Conservation (phyloP, 2,888 invertebrate genomes). For the Drosophila mimica region DNA sequence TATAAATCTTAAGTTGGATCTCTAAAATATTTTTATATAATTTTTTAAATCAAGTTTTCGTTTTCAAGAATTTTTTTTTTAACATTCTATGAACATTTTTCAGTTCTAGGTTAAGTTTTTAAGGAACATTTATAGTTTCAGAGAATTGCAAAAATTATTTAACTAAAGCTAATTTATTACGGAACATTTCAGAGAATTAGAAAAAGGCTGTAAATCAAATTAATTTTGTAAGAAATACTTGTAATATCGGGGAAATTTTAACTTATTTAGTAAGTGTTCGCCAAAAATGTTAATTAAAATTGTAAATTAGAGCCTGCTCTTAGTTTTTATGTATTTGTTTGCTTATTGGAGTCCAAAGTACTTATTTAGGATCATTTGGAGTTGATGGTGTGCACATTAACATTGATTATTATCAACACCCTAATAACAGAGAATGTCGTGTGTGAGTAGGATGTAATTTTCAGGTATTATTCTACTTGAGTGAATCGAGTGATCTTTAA, state of each 20-base stretch:
- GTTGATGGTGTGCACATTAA: conserved; percentile 41
- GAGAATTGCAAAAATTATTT: not conserved
- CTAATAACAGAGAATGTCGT: conserved; percentile 30
- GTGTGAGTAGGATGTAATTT: conserved; percentile 7
- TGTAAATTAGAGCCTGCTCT: not conserved
- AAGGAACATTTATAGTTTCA: not conserved
- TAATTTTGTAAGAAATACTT: not conserved
- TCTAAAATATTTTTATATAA: not conserved
- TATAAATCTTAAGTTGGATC: not conserved
- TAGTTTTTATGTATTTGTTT: not conserved
- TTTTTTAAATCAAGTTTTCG: not conserved
- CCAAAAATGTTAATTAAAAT: not conserved
- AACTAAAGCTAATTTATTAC: not conserved
- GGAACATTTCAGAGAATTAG: not conserved
- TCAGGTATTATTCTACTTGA: conserved; percentile 1
- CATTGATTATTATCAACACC: conserved; percentile 34
- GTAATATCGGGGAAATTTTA: not conserved
- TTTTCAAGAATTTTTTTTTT: not conserved
- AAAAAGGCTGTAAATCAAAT: not conserved
- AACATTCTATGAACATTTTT: not conserved
- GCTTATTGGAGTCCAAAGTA: not conserved
- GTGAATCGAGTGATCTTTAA: conserved; percentile 25
- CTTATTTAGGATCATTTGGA: conserved; percentile 47
- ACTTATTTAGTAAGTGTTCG: not conserved
- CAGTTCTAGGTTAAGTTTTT: not conserved